A percentile compares a stretch with the other conserved stretches of the same genome.
These are phyloP conservation scores for Cyrtodaria siliqua DNA, from an alignment of 2,888 invertebrate species.

Conservation along the genomic window DNA sequence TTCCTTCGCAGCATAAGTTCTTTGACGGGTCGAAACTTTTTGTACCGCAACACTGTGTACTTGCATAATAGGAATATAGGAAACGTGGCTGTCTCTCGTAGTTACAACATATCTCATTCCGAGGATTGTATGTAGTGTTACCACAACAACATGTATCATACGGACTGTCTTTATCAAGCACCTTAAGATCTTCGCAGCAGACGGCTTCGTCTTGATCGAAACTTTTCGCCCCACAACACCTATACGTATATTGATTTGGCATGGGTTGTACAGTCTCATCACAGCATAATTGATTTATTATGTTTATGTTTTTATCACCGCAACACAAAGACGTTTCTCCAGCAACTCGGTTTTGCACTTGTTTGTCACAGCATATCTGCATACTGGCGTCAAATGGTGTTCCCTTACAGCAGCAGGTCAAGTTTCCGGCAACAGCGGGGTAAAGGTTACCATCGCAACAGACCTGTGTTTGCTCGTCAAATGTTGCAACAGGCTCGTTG, in stretches of 20 bases:
- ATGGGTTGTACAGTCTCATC: conserved; percentile 38
- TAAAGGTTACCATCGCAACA: conserved; percentile 47
- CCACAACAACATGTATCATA: conserved; percentile 53
- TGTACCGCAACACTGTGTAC: conserved; percentile 56
- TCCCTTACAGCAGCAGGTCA: conserved; percentile 49
- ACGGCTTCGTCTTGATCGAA: conserved; percentile 37
- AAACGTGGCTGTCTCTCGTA: conserved; percentile 32
- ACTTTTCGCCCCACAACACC: conserved; percentile 48
- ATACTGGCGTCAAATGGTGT: conserved; percentile 31
- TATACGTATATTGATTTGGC: neutral
- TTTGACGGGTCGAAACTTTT: conserved; percentile 52
- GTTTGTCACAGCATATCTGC: conserved; percentile 45
- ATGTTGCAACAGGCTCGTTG: conserved; percentile 37
- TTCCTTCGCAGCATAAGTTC: conserved; percentile 47
- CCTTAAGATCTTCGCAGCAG: conserved; percentile 47
- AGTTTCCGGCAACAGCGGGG: conserved; percentile 45
- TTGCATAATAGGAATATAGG: conserved; percentile 32
- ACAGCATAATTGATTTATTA: conserved; percentile 42
- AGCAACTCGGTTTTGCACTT: conserved; percentile 34
- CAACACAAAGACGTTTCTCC: conserved; percentile 48
- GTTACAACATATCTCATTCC: conserved; percentile 43
- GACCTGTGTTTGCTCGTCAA: conserved; percentile 44
- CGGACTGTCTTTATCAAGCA: conserved; percentile 33
- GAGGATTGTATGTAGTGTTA: conserved; percentile 37
- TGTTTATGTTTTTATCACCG: conserved; percentile 39